A percentile compares a stretch with the other conserved stretches of the same genome.
These are phyloP conservation scores for Cheirogaleus major DNA, from an alignment of 2,797 vertebrate species.

Conservation along the genomic window DNA sequence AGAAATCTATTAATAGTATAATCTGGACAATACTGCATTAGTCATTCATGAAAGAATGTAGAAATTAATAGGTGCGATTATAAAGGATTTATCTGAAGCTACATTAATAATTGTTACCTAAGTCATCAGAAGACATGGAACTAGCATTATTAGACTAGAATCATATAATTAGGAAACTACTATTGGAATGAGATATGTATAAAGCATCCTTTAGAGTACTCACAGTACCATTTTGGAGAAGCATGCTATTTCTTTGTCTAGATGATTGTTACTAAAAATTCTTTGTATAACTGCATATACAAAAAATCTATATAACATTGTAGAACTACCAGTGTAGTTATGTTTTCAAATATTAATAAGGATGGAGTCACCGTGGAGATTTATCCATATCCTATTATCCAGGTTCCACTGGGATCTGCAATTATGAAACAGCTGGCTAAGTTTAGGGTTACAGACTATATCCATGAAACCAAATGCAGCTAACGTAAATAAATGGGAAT, in stretches of 20 bases:
- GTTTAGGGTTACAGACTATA: slow-evolving; percentile 54
- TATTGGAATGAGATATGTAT: background rate
- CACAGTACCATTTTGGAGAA: slow-evolving; percentile 6
- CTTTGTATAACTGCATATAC: background rate
- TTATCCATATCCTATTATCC: slow-evolving; percentile 38
- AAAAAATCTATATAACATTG: background rate
- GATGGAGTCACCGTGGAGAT: background rate
- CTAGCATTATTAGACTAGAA: slow-evolving; percentile 9
- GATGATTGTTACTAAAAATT: background rate
- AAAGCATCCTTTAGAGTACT: background rate
- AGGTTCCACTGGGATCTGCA: slow-evolving; percentile 24
- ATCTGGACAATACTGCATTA: background rate
- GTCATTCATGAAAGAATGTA: background rate
- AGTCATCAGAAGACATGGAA: slow-evolving; percentile 1
- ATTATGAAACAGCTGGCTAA: slow-evolving; percentile 53
- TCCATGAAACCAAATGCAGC: slow-evolving; percentile 42
- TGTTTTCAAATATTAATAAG: slow-evolving; percentile 34
- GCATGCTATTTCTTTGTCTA: background rate
- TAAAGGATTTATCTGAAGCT: slow-evolving; percentile 8
- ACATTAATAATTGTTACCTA: slow-evolving; percentile 26
- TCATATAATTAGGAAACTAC: slow-evolving; percentile 41
- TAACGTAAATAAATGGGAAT: slow-evolving; percentile 67
- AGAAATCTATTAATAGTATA: background rate
- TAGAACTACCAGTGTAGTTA: slow-evolving; percentile 14
- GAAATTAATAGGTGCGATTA: slow-evolving; percentile 5